These are phyloP conservation scores for Pilophorus perplexus DNA, from an alignment of 2,888 invertebrate genomes.

Conservation along the genomic window DNA sequence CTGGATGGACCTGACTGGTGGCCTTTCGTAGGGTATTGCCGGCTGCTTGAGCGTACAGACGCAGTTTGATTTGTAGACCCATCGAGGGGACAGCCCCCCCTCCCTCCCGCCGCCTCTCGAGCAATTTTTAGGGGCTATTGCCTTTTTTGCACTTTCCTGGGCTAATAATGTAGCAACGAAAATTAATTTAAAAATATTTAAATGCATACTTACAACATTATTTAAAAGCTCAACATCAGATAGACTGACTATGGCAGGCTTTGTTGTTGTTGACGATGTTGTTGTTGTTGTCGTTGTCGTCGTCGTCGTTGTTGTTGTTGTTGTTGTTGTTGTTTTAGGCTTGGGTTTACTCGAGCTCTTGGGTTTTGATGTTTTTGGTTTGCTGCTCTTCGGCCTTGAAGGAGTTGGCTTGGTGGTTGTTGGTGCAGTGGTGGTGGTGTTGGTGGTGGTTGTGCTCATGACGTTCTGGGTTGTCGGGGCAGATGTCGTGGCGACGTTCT, in stretches of 20 bases:
- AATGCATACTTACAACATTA: conserved; percentile 42
- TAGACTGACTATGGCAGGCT: conserved; percentile 22
- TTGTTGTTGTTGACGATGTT: conserved; percentile 34
- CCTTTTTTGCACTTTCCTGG: too few species aligned
- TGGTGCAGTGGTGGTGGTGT: not conserved
- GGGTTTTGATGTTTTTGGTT: conserved; percentile 29
- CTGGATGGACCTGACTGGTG: too few species aligned
- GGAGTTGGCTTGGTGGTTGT: conserved; percentile 5
- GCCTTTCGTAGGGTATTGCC: too few species aligned
- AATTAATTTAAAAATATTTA: too few species aligned
- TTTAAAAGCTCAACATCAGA: conserved; percentile 43
- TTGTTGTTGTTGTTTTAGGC: conserved; percentile 21
- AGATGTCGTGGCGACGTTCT: not conserved
- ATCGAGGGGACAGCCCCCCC: too few species aligned
- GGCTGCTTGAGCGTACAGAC: too few species aligned
- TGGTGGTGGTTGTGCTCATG: not conserved
- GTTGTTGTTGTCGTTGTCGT: conserved; percentile 22
- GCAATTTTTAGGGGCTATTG: too few species aligned
- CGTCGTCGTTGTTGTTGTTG: conserved; percentile 30
- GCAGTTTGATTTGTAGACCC: too few species aligned
- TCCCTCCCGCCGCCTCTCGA: too few species aligned
- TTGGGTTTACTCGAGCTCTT: conserved; percentile 35
- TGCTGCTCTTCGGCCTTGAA: conserved; percentile 6
- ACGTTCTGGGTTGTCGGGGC: too few species aligned
- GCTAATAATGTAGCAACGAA: too few species aligned